Conservation (phyloP, 2,888 invertebrate genomes). For the Danaus chrysippus region DNA sequence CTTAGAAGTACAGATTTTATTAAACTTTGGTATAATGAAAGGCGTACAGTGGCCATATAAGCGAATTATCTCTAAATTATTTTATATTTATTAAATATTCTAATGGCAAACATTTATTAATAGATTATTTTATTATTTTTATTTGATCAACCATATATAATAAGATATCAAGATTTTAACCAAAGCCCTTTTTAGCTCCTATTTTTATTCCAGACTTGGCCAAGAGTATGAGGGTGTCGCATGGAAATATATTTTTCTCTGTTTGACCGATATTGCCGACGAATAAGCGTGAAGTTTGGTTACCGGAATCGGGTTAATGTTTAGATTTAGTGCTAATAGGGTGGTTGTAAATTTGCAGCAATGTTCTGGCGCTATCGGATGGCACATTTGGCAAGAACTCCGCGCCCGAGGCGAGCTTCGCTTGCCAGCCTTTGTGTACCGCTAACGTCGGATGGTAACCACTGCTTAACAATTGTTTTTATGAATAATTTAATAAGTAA, state of each 20-base stretch:
- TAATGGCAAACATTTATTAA: too few species aligned
- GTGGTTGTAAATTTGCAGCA: constrained; percentile 73
- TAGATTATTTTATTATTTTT: too few species aligned
- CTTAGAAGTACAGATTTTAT: too few species aligned
- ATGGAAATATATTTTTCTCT: constrained; percentile 49
- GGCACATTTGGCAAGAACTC: constrained; percentile 73
- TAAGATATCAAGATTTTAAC: too few species aligned
- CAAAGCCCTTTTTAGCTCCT: too few species aligned
- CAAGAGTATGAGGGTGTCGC: constrained; percentile 45
- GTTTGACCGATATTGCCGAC: constrained; percentile 62
- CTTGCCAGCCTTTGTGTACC: constrained; percentile 64
- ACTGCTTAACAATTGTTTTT: constrained; percentile 67
- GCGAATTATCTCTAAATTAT: too few species aligned
- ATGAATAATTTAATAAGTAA: constrained; percentile 40
- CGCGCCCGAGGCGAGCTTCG: constrained; percentile 50
- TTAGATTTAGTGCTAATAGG: constrained; percentile 79
- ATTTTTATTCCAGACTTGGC: constrained; percentile 25
- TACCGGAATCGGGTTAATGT: constrained; percentile 76
- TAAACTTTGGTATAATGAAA: too few species aligned
- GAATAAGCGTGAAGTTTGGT: constrained; percentile 68
- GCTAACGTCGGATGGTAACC: constrained; percentile 48
- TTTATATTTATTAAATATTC: too few species aligned
- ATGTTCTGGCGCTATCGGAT: constrained; percentile 75
- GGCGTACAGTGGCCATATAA: too few species aligned
- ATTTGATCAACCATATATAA: too few species aligned